Base-by-base conservation (phyloP, 2,113 vertebrate species). In the Oplegnathus fasciatus region DNA sequence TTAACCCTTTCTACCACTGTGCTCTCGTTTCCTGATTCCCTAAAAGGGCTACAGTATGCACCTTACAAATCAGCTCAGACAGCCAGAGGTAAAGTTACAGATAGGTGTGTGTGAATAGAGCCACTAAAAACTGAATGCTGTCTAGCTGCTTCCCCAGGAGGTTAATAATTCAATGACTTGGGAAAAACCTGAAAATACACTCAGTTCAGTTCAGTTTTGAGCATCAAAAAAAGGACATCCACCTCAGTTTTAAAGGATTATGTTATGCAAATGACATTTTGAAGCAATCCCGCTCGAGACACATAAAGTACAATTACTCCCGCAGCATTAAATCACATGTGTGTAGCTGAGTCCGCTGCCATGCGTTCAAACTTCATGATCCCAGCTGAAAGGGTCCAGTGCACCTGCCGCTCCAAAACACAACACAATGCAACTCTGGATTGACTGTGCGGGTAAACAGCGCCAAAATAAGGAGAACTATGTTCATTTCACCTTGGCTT, bases 401-500 rank as follows among this genome's bases (percentile, higher is more conserved):
- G 89, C 92, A 93, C 88, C 89, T 91, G 92, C 83, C 67, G 5
- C 40, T 77, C 28, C 62, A 32, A 30, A 17, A 60, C 30, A 17
- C 34, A 74, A 52, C 26, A 26, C 46, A n/a, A 17, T 9, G 22
- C 42, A 64, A 24, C 61, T 30, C 22, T 15, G 6, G 6, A 28
- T 15, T 52, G 22, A 13, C 30, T 1, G 57, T 3, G n/a, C 2
- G 50, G 2, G 9, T 3, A 26, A 52, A 32, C 28, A 9, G 54
- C 14, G 46, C 5, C 9, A 17, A n/a, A n/a, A n/a, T 3, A 26
- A 2, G 37, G 18, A n/a, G 10, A 50, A 9, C 3, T n/a, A 1
- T 17, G 9, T 18, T 17, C 0, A 3, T 13, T 85, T 96, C 94
- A 98, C 97, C 97, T 98, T 98, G 91, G 97, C 97, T 96, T 97